Evolutionary conservation across 2,888 invertebrate species (phyloP).

Genomic region (Clusia tigrina): DNA sequence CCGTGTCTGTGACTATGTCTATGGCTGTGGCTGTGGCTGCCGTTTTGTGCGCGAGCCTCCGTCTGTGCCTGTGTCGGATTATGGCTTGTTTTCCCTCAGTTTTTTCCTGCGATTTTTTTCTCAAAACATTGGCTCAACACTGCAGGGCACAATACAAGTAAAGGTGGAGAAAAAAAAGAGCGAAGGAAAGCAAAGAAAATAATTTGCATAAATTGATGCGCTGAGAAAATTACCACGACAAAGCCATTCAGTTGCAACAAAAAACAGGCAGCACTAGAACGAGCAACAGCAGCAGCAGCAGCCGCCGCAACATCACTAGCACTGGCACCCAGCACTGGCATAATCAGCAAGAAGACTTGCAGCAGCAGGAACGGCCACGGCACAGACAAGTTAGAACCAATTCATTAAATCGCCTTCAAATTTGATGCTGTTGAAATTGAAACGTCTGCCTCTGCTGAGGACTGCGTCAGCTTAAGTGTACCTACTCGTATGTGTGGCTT

Average conservation of each 20-base stretch:
- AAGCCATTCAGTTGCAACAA: background rate
- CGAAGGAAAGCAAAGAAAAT: background rate
- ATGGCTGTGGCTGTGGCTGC: background rate
- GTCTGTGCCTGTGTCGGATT: too few species aligned
- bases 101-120: background rate
- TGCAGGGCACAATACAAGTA: too few species aligned
- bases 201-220: slow-evolving; percentile 31
- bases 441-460: slow-evolving; percentile 41
- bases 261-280: too few species aligned
- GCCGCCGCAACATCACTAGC: too few species aligned
- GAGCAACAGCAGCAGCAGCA: too few species aligned
- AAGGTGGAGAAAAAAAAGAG: background rate
- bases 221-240: slow-evolving; percentile 27
- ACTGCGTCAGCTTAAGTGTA: background rate
- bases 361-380: background rate
- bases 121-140: too few species aligned
- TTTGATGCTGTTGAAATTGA: slow-evolving; percentile 46
- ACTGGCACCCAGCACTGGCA: too few species aligned
- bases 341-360: too few species aligned
- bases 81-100: background rate
- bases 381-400: slow-evolving; percentile 27
- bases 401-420: slow-evolving; percentile 54
- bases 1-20: background rate
- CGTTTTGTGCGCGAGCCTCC: too few species aligned
- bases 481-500: slow-evolving; percentile 29